Conservation (phyloP, 2,113 vertebrate genomes). For the Paramormyrops kingsleyae region DNA sequence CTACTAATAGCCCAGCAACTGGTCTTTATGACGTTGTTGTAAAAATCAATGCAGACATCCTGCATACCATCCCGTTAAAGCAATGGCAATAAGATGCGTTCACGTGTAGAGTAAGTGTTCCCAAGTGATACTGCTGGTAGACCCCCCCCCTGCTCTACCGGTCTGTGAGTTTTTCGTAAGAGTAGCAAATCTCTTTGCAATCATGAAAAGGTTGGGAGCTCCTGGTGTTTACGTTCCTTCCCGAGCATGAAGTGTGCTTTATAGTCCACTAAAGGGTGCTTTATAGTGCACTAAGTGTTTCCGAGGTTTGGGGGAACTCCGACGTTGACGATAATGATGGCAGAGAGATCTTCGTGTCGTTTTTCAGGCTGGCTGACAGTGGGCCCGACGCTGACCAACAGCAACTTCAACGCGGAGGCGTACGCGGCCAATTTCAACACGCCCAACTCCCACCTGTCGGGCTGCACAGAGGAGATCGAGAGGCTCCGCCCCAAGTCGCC, state of each 20-base stretch:
- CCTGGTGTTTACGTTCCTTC: neutral
- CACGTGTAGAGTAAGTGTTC: neutral
- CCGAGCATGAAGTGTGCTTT: neutral
- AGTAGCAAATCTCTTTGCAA: neutral
- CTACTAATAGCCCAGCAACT: neutral
- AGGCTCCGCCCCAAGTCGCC: constrained; percentile 92
- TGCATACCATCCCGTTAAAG: neutral
- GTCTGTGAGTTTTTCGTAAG: neutral
- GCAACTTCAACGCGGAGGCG: constrained; percentile 88
- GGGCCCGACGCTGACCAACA: constrained; percentile 93
- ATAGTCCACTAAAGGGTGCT: neutral
- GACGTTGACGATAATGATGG: neutral
- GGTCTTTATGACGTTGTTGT: neutral
- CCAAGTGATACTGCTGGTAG: neutral
- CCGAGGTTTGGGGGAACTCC: neutral
- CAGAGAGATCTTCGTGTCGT: neutral
- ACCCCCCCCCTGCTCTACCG: neutral
- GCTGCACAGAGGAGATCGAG: constrained; percentile 95
- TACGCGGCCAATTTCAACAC: constrained; percentile 77
- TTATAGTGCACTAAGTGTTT: neutral
- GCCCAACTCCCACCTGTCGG: constrained; percentile 78
- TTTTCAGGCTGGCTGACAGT: constrained; percentile 89
- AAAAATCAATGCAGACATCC: neutral
- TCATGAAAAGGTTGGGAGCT: neutral
- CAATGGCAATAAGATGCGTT: neutral